Evolutionary conservation across 1,140 invertebrate genomes (phyloP).

Genomic region (Pseudomyrmex pallidus): DNA sequence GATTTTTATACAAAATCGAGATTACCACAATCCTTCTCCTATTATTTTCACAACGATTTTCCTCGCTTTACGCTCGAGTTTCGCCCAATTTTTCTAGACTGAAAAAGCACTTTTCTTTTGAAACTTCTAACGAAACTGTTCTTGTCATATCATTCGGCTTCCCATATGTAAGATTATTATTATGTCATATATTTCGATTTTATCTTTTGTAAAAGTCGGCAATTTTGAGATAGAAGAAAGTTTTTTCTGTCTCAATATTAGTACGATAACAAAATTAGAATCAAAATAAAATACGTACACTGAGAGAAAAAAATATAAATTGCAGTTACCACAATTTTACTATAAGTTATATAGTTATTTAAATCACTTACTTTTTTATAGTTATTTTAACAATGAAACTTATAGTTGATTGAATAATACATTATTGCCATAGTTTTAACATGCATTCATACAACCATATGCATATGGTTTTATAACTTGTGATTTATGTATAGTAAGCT

Average conservation of each 20-base stretch:
- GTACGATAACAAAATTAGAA: too few relatives aligned
- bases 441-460: too few relatives aligned
- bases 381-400: too few relatives aligned
- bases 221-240: neutral
- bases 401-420: too few relatives aligned
- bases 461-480: too few relatives aligned
- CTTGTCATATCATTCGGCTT: neutral
- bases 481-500: too few relatives aligned
- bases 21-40: conserved; percentile 1
- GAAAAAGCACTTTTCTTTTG: neutral
- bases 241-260: too few relatives aligned
- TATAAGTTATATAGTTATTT: too few relatives aligned
- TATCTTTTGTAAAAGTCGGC: neutral
- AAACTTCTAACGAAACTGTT: neutral
- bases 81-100: neutral
- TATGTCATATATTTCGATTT: neutral
- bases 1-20: conserved; percentile 7
- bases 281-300: too few relatives aligned
- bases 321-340: too few relatives aligned
- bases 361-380: too few relatives aligned
- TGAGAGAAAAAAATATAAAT: neutral
- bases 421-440: too few relatives aligned
- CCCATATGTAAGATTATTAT: neutral
- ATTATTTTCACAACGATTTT: conserved; percentile 16
- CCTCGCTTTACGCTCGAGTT: neutral